phyloP scores from a whole-genome alignment of 1,140 invertebrate species.

The Mya arenaria region DNA sequence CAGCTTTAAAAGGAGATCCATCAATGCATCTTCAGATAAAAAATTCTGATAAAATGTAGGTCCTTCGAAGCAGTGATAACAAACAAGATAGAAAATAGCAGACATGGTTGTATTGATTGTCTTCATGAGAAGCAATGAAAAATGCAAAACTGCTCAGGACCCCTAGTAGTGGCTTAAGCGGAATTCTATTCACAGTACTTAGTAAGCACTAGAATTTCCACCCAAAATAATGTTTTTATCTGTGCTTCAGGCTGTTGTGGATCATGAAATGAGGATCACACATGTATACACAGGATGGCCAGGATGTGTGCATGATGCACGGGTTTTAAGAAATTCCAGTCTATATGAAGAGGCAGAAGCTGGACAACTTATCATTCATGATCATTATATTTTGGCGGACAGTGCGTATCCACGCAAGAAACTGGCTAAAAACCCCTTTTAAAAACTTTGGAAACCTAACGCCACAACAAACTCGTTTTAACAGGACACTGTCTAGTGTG shows the following conservation, averaged over 20 bases:
- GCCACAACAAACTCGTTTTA: slow-evolving; percentile 31
- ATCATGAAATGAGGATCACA: slow-evolving; percentile 27
- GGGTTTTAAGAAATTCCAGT: slow-evolving; percentile 34
- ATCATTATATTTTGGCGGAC: slow-evolving; percentile 30
- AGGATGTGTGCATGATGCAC: slow-evolving; percentile 50
- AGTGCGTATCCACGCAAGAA: slow-evolving; percentile 32
- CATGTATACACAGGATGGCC: slow-evolving; percentile 49
- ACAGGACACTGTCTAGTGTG: background rate
- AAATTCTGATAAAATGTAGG: background rate
- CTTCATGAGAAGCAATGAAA: background rate
- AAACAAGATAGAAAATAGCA: background rate
- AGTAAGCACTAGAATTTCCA: background rate
- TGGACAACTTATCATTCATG: background rate
- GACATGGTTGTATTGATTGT: no score
- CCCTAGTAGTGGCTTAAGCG: background rate
- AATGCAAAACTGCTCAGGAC: background rate
- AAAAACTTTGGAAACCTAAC: slow-evolving; percentile 35
- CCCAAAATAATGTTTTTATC: background rate
- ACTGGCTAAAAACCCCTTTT: slow-evolving; percentile 47
- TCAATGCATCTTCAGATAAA: slow-evolving; percentile 16
- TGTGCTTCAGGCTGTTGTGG: slow-evolving; percentile 29
- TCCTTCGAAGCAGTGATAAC: background rate
- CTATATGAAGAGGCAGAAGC: slow-evolving; percentile 25
- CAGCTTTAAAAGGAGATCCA: slow-evolving; percentile 2
- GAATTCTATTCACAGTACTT: background rate